Percentiles rank a stretch among this genome's conserved stretches.
Evolutionary conservation across 2,888 invertebrate species (phyloP).

Genomic region (Disparrhopalites patrizii): DNA sequence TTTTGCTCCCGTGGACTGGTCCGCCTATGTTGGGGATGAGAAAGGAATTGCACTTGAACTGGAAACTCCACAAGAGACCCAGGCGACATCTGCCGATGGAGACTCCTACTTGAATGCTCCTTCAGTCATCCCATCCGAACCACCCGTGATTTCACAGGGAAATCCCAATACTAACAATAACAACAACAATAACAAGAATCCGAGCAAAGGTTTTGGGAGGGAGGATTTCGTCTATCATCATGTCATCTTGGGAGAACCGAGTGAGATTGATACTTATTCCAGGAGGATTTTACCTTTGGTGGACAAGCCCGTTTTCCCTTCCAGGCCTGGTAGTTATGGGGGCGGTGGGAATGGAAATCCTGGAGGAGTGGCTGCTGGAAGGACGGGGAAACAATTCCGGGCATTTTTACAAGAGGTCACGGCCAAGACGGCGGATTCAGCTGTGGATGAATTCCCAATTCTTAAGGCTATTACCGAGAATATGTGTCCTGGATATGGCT

Average conservation of each 20-base stretch:
- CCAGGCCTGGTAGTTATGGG: constrained; percentile 23
- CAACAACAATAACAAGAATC: background rate
- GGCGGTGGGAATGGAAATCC: constrained; percentile 9
- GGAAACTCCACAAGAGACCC: background rate
- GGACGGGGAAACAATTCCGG: constrained; percentile 39
- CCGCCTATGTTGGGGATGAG: constrained; percentile 33
- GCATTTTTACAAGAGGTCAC: constrained; percentile 42
- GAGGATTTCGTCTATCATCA: constrained; percentile 27
- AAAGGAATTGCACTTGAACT: constrained; percentile 6
- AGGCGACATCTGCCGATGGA: constrained; percentile 7
- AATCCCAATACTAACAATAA: background rate
- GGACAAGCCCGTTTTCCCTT: constrained; percentile 38
- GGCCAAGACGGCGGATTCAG: constrained; percentile 37
- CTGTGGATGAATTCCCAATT: constrained; percentile 45
- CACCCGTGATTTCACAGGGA: background rate
- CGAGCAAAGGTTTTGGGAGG: background rate
- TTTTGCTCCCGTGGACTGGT: constrained; percentile 44
- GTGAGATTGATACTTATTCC: constrained; percentile 30
- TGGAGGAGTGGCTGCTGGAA: constrained; percentile 20
- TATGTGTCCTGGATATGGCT: constrained; percentile 49
- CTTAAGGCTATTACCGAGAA: constrained; percentile 48
- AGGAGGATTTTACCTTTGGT: constrained; percentile 38
- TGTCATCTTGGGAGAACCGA: constrained; percentile 15
- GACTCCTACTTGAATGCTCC: constrained; percentile 17
- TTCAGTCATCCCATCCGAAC: background rate